Evolutionary conservation across 2,888 invertebrate genomes (phyloP), one percentile per base, ranked within the genome.

Genomic region (Acrobeloides nanus): DNA sequence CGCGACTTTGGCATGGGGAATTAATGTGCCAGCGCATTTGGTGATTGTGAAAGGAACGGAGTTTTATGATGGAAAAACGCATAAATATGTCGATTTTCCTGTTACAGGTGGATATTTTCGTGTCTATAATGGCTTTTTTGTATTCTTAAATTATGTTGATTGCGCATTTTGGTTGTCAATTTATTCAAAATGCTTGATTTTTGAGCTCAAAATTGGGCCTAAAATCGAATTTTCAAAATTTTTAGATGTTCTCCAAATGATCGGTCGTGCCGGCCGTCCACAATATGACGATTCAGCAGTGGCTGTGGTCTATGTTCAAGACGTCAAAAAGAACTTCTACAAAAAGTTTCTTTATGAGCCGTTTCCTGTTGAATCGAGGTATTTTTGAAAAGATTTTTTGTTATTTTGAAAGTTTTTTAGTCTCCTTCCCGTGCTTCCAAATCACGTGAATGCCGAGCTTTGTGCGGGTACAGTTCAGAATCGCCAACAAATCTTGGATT

Each of bases 21-120:
- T 99, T 6, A 99, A 99, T 78, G 86, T 97, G 73, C 97, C 97
- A 1, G 95, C 97, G 0, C 93, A 95, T 76, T 77, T 93, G 40
- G 93, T 99, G 0, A 85, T 97, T n/a, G 84, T 99, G 60, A 97
- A 97, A 76, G 92, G 95, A 49, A 99, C 97, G 0, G 97, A 99
- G 76, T 99, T 89, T 76, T 99, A 85, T 75, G 97, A 99, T 75
- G 93, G 92, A 1, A 93, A 95, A 75, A 83, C 84, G 24, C 87
- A 89, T 74, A 82, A 92, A 62, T 99, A 99, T 76, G 89, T 95
- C 8, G 97, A 99, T 74, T 97, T 97, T 86, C 97, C 97, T 0
- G 93, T 99, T 40, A 99, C 97, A 1, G 80, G 79, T 78, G 55
- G 12, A 21, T 10, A 12, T 2, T 49, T 37, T 25, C 8, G n/a